phyloP scores from a whole-genome alignment of 2,888 invertebrate species.

The Auanema freiburgensis region DNA sequence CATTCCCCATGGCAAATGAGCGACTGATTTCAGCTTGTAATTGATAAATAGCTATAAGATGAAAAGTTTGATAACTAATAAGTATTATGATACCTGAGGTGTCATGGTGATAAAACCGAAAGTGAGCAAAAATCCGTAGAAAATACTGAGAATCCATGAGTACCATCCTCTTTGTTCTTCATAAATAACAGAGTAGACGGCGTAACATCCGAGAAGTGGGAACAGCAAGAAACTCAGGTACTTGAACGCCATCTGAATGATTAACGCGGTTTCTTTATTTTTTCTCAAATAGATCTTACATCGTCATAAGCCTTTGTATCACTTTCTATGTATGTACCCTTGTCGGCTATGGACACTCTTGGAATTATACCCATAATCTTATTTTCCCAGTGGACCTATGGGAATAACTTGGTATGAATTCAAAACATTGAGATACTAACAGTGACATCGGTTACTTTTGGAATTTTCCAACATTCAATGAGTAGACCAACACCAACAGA shows the following conservation, averaged over 20 bases:
- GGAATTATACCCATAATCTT: constrained; percentile 81
- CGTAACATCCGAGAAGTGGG: constrained; percentile 89
- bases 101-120: constrained; percentile 99
- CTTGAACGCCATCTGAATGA: constrained; percentile 79
- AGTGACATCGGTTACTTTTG: constrained; percentile 72
- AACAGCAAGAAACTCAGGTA: constrained; percentile 95
- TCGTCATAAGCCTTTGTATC: constrained; percentile 88
- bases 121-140: constrained; percentile 94
- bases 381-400: constrained; percentile 62
- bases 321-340: constrained; percentile 92
- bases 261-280: not conserved
- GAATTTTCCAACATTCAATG: constrained; percentile 98
- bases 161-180: constrained; percentile 95
- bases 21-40: constrained; percentile 97
- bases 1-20: constrained; percentile 99
- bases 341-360: constrained; percentile 81
- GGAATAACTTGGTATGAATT: constrained; percentile 1
- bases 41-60: constrained; percentile 85
- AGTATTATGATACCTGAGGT: constrained; percentile 73
- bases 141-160: constrained; percentile 91
- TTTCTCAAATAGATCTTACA: constrained; percentile 59
- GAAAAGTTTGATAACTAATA: not conserved
- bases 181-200: constrained; percentile 89
- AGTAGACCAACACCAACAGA: constrained; percentile 90
- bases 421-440: no score